A percentile compares a stretch with the other conserved stretches of the same genome.
Evolutionary conservation across 2,797 vertebrate species (phyloP).

Genomic region (Micropoecilia bifurca): DNA sequence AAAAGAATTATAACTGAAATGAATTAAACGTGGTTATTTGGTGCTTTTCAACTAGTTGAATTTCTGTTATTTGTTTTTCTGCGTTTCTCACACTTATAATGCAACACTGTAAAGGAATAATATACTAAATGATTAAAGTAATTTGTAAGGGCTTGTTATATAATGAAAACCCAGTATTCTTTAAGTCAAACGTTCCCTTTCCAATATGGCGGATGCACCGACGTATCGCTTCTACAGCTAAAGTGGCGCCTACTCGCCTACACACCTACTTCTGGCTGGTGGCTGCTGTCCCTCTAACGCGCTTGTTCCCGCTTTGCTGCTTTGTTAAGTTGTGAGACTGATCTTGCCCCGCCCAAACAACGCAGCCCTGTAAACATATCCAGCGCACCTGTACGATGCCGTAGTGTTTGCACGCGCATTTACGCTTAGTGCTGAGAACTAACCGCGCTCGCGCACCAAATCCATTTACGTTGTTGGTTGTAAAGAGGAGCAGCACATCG

Average conservation of each 20-base stretch:
- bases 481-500: conserved; percentile 43
- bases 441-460: conserved; percentile 72
- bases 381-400: conserved; percentile 48
- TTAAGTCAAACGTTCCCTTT: background rate
- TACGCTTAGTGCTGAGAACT: conserved; percentile 61
- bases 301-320: background rate
- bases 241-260: background rate
- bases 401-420: conserved; percentile 72
- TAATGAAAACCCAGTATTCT: background rate
- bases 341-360: conserved; percentile 45
- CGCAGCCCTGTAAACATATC: background rate
- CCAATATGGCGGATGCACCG: background rate
- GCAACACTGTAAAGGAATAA: background rate
- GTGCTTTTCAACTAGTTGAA: too few species aligned
- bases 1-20: background rate
- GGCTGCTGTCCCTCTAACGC: background rate
- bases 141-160: background rate
- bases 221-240: background rate
- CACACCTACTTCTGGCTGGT: background rate
- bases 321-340: background rate
- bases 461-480: conserved; percentile 66
- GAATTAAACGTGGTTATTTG: background rate
- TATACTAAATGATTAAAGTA: background rate
- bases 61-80: too few species aligned
- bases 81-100: background rate